Base-by-base conservation (phyloP, 2,888 invertebrate species). In the Dexiosoma caninum region DNA sequence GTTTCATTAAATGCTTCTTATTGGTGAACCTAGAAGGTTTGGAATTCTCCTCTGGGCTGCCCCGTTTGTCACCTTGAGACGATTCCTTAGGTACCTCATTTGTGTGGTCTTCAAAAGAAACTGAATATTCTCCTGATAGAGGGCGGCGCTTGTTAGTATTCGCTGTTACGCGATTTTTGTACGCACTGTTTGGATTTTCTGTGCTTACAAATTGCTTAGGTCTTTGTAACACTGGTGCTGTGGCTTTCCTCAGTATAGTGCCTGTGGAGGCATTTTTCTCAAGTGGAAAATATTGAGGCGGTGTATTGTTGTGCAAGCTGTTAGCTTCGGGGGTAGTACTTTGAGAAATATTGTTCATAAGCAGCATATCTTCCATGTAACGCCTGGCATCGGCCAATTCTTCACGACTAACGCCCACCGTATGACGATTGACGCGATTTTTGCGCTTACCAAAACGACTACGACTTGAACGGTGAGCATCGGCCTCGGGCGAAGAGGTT, bases 321-420 rank as follows among this genome's bases (percentile, higher is more conserved):
- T 81, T 87, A 83, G 84, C 82, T 10, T 87, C 87, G 1, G 86
- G 85, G 8, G 85, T 87, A 35, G 85, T 85, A 60, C 84, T 83
- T 60, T 84, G 87, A 0, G 87, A 87, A 30, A 88, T 85, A 57
- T 91, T 91, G 21, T 19, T 44, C 72, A 91, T 89, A 55, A 92
- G 86, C 5, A 91, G 89, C 87, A 92, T 92, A 85, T 94, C 93
- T 88, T 95, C 94, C 83, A 96, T 93, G 86, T 95, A 92, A 74
- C 94, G 93, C 53, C 96, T 92, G 0, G 96, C 96, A 85, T 94
- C 93, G 2, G 94, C 95, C 27, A 96, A 90, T 86, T 96, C 96
- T 87, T 95, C 95, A 51, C 93, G 92, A 42, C 95, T 95, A 16
- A 96, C 96, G 55, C 95, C 96, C 21, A 96, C 95, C 0, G 96